Conservation (phyloP, 2,888 invertebrate species). For the Ophion ellenae region DNA sequence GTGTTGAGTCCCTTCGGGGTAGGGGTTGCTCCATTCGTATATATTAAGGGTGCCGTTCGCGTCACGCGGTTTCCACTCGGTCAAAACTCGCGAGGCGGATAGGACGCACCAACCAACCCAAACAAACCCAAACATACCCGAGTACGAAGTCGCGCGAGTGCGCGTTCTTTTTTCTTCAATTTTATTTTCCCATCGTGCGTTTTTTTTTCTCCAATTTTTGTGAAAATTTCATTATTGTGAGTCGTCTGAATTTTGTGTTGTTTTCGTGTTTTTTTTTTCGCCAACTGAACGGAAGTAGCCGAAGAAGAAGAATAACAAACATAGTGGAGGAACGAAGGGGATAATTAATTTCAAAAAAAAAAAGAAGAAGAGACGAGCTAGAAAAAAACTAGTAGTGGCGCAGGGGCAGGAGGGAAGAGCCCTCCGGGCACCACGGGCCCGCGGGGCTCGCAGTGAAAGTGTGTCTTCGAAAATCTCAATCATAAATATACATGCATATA, state of each 20-base stretch:
- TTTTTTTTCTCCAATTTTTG: no score
- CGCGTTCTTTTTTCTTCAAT: no score
- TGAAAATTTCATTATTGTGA: no score
- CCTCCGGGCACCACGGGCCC: slow-evolving; percentile 34
- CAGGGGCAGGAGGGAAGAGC: slow-evolving; percentile 21
- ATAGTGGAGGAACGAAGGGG: neutral
- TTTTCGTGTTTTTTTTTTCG: no score
- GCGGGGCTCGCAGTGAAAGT: slow-evolving; percentile 64
- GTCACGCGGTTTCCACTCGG: slow-evolving; percentile 71
- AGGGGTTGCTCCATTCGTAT: slow-evolving; percentile 69
- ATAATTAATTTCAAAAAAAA: neutral
- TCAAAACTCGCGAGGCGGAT: slow-evolving; percentile 66
- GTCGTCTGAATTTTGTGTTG: no score
- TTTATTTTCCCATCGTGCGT: no score
- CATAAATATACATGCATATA: slow-evolving; percentile 4
- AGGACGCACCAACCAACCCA: neutral
- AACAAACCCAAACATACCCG: no score
- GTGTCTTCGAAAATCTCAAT: slow-evolving; percentile 63
- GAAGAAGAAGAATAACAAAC: no score
- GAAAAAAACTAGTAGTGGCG: neutral
- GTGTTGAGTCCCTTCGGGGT: neutral
- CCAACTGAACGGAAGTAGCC: neutral
- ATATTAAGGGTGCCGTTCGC: slow-evolving; percentile 70
- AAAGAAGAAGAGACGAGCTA: neutral
- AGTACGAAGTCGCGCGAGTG: no score